phyloP scores from a whole-genome alignment of 2,113 vertebrate species.

The Turdus rufiventris region DNA sequence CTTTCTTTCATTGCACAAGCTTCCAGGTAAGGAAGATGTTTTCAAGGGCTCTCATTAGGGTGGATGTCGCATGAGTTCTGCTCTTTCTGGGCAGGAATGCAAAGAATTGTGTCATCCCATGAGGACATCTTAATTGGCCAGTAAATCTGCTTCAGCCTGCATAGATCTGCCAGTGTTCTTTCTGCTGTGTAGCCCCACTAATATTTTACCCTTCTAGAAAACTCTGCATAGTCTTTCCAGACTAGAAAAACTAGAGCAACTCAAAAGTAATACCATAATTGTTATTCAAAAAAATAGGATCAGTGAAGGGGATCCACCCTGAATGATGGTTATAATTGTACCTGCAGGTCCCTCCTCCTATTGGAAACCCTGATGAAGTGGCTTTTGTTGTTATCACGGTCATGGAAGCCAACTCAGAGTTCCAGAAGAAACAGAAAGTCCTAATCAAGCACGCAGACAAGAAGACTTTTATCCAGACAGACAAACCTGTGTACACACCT shows the following conservation, averaged over 20 bases:
- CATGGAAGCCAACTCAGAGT: constrained; percentile 1
- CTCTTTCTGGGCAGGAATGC: not conserved
- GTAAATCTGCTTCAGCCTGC: not conserved
- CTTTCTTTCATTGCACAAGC: constrained; percentile 22
- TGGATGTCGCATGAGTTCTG: not conserved
- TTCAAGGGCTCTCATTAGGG: not conserved
- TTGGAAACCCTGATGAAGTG: constrained; percentile 33
- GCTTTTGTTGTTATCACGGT: constrained; percentile 35
- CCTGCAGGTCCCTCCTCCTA: constrained; percentile 41
- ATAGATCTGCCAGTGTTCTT: not conserved
- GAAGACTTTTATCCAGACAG: constrained; percentile 58
- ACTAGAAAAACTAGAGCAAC: not conserved
- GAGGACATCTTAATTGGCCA: not conserved
- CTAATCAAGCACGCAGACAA: constrained; percentile 20
- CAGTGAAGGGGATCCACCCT: not conserved
- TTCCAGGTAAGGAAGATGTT: constrained; percentile 42
- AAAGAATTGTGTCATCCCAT: not conserved
- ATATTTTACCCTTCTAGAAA: not conserved
- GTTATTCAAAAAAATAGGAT: not conserved
- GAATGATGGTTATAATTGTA: not conserved
- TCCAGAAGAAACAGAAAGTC: constrained; percentile 50
- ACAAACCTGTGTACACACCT: constrained; percentile 58
- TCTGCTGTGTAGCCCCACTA: not conserved
- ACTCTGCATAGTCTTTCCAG: not conserved
- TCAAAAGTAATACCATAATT: not conserved